Evolutionary conservation across 2,113 vertebrate genomes (phyloP).

Genomic region (Coracopsis vasa): DNA sequence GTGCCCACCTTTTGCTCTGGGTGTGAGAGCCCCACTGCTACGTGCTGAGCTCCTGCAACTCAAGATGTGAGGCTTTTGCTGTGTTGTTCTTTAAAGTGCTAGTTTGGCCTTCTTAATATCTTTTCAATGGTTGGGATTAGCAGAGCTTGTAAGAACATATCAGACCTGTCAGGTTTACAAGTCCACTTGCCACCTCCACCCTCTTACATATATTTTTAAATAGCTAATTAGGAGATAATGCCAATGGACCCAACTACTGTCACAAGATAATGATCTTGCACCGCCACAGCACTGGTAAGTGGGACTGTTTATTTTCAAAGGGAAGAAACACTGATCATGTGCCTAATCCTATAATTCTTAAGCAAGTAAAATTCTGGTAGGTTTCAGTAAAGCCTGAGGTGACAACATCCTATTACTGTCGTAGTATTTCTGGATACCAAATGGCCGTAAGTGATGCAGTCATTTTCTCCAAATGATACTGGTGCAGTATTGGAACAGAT

Average conservation of each 20-base stretch:
- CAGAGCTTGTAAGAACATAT: slow-evolving; percentile 24
- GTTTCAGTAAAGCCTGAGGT: slow-evolving; percentile 49
- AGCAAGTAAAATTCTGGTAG: slow-evolving; percentile 55
- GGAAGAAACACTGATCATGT: slow-evolving; percentile 41
- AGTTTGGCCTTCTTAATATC: background rate
- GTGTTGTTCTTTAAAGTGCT: slow-evolving; percentile 3
- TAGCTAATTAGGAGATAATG: slow-evolving; percentile 51
- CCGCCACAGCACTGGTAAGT: background rate
- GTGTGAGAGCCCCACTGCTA: background rate
- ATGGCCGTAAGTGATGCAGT: slow-evolving; percentile 18
- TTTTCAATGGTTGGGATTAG: slow-evolving; percentile 34
- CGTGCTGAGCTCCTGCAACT: background rate
- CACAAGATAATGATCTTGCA: slow-evolving; percentile 39
- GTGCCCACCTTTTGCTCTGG: background rate
- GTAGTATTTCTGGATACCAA: slow-evolving; percentile 56
- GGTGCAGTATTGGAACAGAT: slow-evolving; percentile 41
- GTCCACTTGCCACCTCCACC: background rate
- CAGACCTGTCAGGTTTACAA: slow-evolving; percentile 34
- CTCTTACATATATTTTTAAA: slow-evolving; percentile 52
- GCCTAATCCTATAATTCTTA: slow-evolving; percentile 57
- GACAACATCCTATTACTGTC: slow-evolving; percentile 49
- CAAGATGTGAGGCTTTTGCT: background rate
- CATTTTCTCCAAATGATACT: slow-evolving; percentile 46
- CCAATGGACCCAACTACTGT: slow-evolving; percentile 23
- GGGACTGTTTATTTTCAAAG: slow-evolving; percentile 60